A percentile compares a stretch with the other conserved stretches of the same genome.
These are phyloP conservation scores for Perca fluviatilis DNA, from an alignment of 2,113 vertebrate genomes.

Conservation along the genomic window DNA sequence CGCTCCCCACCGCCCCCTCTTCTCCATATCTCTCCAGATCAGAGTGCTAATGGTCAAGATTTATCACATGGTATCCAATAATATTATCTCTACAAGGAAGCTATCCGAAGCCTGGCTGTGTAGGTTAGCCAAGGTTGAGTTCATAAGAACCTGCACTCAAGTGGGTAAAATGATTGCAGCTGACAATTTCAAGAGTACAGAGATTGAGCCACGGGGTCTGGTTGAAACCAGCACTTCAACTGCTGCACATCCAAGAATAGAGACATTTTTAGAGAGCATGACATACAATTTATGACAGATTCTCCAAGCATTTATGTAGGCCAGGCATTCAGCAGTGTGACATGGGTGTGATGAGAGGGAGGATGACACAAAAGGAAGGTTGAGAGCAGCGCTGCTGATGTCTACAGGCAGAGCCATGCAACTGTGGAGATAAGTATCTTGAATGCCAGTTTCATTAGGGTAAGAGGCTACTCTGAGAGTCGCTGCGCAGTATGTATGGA, in stretches of 20 bases:
- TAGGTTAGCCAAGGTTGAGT: constrained; percentile 68
- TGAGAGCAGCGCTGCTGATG: constrained; percentile 31
- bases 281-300: constrained; percentile 45
- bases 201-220: constrained; percentile 33
- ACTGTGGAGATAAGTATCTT: constrained; percentile 50
- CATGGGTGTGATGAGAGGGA: constrained; percentile 30
- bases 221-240: constrained; percentile 47
- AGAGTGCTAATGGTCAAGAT: constrained; percentile 53
- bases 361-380: constrained; percentile 42
- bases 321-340: constrained; percentile 48
- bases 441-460: constrained; percentile 52
- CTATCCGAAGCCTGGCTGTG: constrained; percentile 44
- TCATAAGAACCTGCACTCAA: constrained; percentile 60
- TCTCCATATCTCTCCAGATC: constrained; percentile 57
- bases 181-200: constrained; percentile 45
- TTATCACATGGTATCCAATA: constrained; percentile 61
- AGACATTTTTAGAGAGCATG: constrained; percentile 37
- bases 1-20: background rate
- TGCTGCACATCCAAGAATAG: constrained; percentile 45
- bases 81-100: constrained; percentile 58
- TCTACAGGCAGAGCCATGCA: constrained; percentile 31
- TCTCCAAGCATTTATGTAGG: constrained; percentile 48
- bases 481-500: constrained; percentile 3
- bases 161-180: constrained; percentile 62
- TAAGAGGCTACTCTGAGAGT: constrained; percentile 43